Evolutionary conservation across 2,113 vertebrate species (phyloP), one percentile per base, ranked within the genome.

Genomic region (Callorhinus ursinus): DNA sequence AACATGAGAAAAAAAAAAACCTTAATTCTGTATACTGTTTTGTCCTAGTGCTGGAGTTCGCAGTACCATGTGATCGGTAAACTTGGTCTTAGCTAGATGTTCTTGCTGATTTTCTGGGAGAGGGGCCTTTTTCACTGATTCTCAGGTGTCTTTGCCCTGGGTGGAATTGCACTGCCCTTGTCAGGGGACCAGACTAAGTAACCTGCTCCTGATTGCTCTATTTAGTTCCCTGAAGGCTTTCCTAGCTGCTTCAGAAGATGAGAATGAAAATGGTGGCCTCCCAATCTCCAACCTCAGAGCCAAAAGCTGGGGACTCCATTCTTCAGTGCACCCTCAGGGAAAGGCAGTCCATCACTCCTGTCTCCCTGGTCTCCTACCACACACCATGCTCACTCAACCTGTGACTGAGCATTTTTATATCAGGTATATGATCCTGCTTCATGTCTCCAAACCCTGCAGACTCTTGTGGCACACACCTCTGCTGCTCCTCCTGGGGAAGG

Each of bases 381-480:
- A 57, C 5, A 21, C 55, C 18, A 7, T 57, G 2, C 55, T 57
- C 19, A 57, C 19, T 18, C 19, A 21, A 6, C 55, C 55, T 57
- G 19, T 57, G 19, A 57, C 19, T n/a, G 18, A 69, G 16, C 19
- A 69, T 69, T 69, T 69, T 18, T 36, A n/a, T 69, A n/a, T 10
- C 33, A 36, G 67, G 18, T 16, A n/a, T 8, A 14, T 8, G 6
- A 67, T 19, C 33, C 19, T 69, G 67, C 33, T 36, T n/a, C 4
- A 18, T 21, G 67, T 69, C 67, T 69, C 16, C 16, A 69, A 21
- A 69, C 18, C 33, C 7, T 69, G 33, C 18, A 36, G 67, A 69
- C 5, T n/a, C 67, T 33, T 36, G 7, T 2, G 4, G 16, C 4
- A 7, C 8, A 69, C 33, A 69, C 67, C 67, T 3, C 0, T 36